Conservation (phyloP, 2,888 invertebrate genomes). For the Lasiommata megera region DNA sequence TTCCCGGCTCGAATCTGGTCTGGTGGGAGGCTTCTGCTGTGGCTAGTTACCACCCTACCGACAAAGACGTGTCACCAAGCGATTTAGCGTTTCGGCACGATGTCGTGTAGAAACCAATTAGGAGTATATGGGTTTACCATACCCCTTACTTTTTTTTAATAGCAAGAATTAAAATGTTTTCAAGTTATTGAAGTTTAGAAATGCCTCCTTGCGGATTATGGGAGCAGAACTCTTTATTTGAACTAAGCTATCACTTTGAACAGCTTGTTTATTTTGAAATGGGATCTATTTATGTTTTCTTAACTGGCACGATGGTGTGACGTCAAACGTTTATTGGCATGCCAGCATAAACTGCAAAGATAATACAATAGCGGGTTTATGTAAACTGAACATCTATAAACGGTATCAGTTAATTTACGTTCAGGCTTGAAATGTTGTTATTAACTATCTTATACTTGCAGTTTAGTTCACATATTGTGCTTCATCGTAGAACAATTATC, state of each 20-base stretch:
- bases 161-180: too few relatives aligned
- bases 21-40: too few relatives aligned
- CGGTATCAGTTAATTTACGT: constrained; percentile 19
- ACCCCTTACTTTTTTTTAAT: too few relatives aligned
- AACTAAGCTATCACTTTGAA: background rate
- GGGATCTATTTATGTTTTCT: constrained; percentile 8
- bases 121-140: too few relatives aligned
- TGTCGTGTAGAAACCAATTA: too few relatives aligned
- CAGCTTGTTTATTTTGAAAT: background rate
- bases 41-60: too few relatives aligned
- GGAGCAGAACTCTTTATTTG: too few relatives aligned
- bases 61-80: too few relatives aligned
- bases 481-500: background rate
- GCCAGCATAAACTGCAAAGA: constrained; percentile 30
- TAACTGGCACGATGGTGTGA: constrained; percentile 9
- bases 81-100: too few relatives aligned
- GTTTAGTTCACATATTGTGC: background rate
- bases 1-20: too few relatives aligned
- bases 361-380: constrained; percentile 32
- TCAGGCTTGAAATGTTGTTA: background rate
- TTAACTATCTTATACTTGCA: background rate
- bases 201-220: too few relatives aligned
- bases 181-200: too few relatives aligned
- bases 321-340: constrained; percentile 36
- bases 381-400: constrained; percentile 38